These are phyloP conservation scores for Xylota segnis DNA, from an alignment of 2,888 invertebrate genomes.

Conservation along the genomic window DNA sequence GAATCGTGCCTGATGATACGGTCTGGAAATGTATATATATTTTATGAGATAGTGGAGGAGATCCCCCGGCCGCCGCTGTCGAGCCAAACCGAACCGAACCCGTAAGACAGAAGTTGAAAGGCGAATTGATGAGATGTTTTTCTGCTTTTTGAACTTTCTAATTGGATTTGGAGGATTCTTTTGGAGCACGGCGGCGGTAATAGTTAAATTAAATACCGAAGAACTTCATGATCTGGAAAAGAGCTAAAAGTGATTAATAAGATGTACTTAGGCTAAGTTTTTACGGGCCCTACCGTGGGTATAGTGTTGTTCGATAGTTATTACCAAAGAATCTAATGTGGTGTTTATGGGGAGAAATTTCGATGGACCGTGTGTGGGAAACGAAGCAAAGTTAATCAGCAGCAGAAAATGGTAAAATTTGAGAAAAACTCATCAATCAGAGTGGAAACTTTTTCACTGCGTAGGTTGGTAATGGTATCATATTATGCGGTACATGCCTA, in stretches of 20 bases:
- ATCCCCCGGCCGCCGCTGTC: not conserved
- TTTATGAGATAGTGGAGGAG: slow-evolving; percentile 19
- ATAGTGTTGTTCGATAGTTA: slow-evolving; percentile 2
- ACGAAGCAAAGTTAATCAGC: not conserved
- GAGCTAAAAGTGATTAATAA: slow-evolving; percentile 34
- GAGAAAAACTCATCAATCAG: not conserved
- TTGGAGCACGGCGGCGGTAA: slow-evolving; percentile 1
- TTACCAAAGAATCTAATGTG: slow-evolving; percentile 10
- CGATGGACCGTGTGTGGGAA: not conserved
- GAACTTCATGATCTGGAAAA: slow-evolving; percentile 58
- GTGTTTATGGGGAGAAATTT: slow-evolving; percentile 42
- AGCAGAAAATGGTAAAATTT: not conserved
- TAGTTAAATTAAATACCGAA: slow-evolving; percentile 60
- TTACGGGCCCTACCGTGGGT: not conserved
- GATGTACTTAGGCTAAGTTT: slow-evolving; percentile 19
- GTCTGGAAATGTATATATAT: not conserved
- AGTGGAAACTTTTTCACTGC: not conserved
- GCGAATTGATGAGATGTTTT: slow-evolving; percentile 68
- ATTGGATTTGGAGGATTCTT: slow-evolving; percentile 54
- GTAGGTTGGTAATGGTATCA: not conserved
- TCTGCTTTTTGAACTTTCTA: slow-evolving; percentile 73
- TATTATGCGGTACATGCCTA: not conserved
- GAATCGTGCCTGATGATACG: slow-evolving; percentile 71
- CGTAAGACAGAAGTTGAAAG: slow-evolving; percentile 40
- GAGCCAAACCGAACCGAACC: no score